phyloP scores from a whole-genome alignment of 2,888 invertebrate species.

The Aspidiotus rigidus region DNA sequence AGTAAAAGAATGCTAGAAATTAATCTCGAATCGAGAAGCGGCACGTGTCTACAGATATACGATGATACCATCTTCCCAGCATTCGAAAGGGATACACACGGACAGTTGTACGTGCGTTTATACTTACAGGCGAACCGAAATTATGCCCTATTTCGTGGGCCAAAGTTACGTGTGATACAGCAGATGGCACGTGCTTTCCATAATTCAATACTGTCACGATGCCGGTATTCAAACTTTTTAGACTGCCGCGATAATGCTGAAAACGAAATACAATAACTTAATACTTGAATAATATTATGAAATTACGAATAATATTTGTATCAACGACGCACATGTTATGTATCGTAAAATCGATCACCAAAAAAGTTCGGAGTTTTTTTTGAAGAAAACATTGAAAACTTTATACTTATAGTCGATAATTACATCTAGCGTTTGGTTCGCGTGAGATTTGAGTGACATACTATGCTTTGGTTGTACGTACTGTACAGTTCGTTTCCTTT shows the following conservation, averaged over 20 bases:
- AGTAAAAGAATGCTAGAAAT: not conserved
- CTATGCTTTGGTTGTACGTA: not conserved
- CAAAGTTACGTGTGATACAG: conserved; percentile 93
- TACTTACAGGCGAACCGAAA: conserved; percentile 88
- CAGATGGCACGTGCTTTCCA: conserved; percentile 95
- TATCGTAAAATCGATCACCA: not conserved
- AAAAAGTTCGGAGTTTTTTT: too few relatives aligned
- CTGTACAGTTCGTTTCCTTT: not conserved
- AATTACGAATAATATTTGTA: not conserved
- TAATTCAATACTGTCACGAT: conserved; percentile 96
- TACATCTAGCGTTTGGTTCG: not conserved
- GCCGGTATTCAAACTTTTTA: conserved; percentile 93
- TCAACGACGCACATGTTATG: not conserved
- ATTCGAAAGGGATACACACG: too few relatives aligned
- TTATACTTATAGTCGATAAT: not conserved
- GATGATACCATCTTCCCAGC: not conserved
- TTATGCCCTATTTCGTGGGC: conserved; percentile 99
- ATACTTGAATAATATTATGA: too few relatives aligned
- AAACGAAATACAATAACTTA: conserved; percentile 17
- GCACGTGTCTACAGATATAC: not conserved
- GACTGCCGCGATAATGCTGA: conserved; percentile 75
- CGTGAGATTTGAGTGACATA: too few relatives aligned
- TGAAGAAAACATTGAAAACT: not conserved
- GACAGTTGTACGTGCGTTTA: not conserved
- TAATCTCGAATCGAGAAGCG: not conserved